Evolutionary conservation across 2,888 invertebrate genomes (phyloP).

Genomic region (Margaritifera margaritifera): DNA sequence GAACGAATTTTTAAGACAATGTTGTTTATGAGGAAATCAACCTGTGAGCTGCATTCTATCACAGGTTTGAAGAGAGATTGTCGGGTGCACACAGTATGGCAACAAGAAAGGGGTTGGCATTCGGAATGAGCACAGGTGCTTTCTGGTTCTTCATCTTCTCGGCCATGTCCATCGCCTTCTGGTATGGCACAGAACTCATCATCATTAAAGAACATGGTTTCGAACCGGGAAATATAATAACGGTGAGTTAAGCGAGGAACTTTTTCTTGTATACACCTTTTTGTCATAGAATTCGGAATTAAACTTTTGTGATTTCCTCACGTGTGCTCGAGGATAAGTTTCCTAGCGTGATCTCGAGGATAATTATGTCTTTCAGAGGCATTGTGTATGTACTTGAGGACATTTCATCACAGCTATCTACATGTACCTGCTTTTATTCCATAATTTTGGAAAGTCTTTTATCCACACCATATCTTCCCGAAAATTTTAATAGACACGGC

Average conservation of each 20-base stretch:
- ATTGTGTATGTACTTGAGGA: no score
- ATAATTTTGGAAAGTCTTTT: neutral
- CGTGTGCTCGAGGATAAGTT: no score
- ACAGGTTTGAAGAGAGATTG: constrained; percentile 57
- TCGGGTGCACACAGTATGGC: constrained; percentile 47
- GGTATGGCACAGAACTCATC: constrained; percentile 85
- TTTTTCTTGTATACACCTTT: no score
- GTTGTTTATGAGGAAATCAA: no score
- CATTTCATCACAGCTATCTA: constrained; percentile 34
- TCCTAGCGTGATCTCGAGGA: no score
- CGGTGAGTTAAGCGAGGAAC: constrained; percentile 25
- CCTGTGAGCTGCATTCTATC: neutral
- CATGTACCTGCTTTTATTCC: neutral
- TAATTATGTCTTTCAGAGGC: no score
- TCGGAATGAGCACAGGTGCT: constrained; percentile 47
- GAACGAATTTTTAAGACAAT: no score
- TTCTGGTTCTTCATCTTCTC: constrained; percentile 81
- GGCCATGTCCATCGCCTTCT: constrained; percentile 84
- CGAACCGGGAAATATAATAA: constrained; percentile 47
- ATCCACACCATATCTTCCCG: neutral
- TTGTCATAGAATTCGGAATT: no score
- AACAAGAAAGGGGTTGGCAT: constrained; percentile 49
- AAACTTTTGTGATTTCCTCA: no score
- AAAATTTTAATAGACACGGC: no score
- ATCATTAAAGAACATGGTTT: constrained; percentile 75